Conservation (phyloP, 1,140 invertebrate genomes). For the Ephestia elutella region DNA sequence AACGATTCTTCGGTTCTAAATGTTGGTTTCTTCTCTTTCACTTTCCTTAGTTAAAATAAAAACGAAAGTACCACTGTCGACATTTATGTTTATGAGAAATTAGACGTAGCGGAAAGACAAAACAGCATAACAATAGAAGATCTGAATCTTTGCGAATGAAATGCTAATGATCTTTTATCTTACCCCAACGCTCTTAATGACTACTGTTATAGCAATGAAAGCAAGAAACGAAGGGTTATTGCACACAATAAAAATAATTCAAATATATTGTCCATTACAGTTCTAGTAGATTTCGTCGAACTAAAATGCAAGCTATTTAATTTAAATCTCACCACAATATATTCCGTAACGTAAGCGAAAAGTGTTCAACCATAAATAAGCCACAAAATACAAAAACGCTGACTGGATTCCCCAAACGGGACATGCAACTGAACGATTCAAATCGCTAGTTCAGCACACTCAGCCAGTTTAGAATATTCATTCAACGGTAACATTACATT, state of each 20-base stretch:
- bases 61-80: neutral
- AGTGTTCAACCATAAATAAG: neutral
- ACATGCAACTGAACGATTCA: slow-evolving; percentile 9
- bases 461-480: slow-evolving; percentile 48
- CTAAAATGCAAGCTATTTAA: neutral
- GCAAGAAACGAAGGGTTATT: neutral
- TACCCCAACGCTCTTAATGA: neutral
- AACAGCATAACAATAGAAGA: slow-evolving; percentile 6
- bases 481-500: slow-evolving; percentile 46
- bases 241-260: neutral
- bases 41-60: neutral
- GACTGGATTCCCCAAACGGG: slow-evolving; percentile 4
- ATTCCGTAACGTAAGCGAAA: neutral
- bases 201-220: neutral
- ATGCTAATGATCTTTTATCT: slow-evolving; percentile 9
- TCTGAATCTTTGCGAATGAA: slow-evolving; percentile 4
- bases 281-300: neutral
- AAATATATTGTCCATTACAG: neutral
- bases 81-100: neutral
- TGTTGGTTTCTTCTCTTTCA: too few species aligned
- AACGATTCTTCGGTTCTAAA: too few species aligned
- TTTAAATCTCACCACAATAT: neutral
- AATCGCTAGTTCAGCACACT: slow-evolving; percentile 27
- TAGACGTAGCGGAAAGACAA: slow-evolving; percentile 1
- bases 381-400: neutral